Conservation (phyloP, 1,140 invertebrate species). For the Centruroides sculpturatus region DNA sequence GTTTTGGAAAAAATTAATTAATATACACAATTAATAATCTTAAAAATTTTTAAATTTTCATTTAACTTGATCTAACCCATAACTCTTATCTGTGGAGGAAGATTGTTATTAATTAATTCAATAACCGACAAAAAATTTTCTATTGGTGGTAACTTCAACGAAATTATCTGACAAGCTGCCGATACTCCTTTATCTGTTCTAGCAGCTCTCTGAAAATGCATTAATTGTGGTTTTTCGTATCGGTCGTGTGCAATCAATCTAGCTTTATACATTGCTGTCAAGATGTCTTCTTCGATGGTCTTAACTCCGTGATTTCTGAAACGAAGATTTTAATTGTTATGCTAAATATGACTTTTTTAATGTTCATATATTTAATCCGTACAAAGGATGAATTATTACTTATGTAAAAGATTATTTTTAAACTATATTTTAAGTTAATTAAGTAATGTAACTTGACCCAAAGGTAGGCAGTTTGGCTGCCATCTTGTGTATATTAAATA, state of each 20-base stretch:
- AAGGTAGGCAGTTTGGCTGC: no score
- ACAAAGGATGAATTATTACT: no score
- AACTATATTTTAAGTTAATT: no score
- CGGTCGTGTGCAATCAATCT: constrained; percentile 62
- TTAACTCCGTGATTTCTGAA: constrained; percentile 55
- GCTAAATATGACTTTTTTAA: no score
- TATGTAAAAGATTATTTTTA: no score
- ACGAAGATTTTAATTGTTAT: neutral
- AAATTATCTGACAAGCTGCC: constrained; percentile 80
- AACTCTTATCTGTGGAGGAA: constrained; percentile 75
- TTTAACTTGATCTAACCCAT: constrained; percentile 17
- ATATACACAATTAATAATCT: no score
- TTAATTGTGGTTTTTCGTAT: constrained; percentile 54
- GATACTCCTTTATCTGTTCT: constrained; percentile 81
- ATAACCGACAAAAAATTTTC: constrained; percentile 41
- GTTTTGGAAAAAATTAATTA: neutral
- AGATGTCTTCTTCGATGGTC: constrained; percentile 82
- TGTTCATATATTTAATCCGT: no score
- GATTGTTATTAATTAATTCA: constrained; percentile 56
- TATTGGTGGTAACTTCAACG: constrained; percentile 60
- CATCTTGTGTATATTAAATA: no score
- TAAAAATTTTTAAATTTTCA: no score
- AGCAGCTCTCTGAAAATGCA: constrained; percentile 87
- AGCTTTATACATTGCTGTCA: constrained; percentile 60
- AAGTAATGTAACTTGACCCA: no score